Evolutionary conservation across 1,140 invertebrate species (phyloP).

Genomic region (Scaptodrosophila lebanonensis): DNA sequence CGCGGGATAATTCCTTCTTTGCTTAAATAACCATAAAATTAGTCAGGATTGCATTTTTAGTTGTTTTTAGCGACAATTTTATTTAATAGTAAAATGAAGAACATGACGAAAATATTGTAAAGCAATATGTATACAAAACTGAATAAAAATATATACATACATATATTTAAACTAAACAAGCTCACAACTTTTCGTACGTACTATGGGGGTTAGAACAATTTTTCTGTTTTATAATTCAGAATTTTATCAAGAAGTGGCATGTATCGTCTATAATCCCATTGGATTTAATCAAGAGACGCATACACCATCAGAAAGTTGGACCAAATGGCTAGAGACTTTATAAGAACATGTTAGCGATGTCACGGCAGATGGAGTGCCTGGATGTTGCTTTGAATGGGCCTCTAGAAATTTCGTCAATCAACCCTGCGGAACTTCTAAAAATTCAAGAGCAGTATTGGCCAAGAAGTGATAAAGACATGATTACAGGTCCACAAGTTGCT

Average conservation of each 20-base stretch:
- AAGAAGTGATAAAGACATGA: too few relatives aligned
- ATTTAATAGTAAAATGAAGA: slow-evolving; percentile 29
- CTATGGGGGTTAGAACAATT: too few relatives aligned
- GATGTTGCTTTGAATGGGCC: background rate
- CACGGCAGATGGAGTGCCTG: background rate
- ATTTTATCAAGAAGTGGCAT: too few relatives aligned
- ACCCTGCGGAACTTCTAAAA: too few relatives aligned
- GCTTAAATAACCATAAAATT: background rate
- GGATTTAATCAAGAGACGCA: slow-evolving; percentile 96
- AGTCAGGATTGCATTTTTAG: slow-evolving; percentile 49
- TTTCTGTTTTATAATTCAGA: too few relatives aligned
- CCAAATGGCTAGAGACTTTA: slow-evolving; percentile 94
- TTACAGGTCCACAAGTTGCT: too few relatives aligned
- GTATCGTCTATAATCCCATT: slow-evolving; percentile 98
- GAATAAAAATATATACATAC: slow-evolving; percentile 20
- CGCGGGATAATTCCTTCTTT: slow-evolving; percentile 1
- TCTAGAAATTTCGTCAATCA: too few relatives aligned
- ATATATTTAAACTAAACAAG: slow-evolving; percentile 16
- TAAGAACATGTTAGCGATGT: slow-evolving; percentile 88
- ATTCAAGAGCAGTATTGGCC: too few relatives aligned
- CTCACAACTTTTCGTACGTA: too few relatives aligned
- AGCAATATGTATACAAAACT: slow-evolving; percentile 21
- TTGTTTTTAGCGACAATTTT: slow-evolving; percentile 32
- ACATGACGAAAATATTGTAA: slow-evolving; percentile 21
- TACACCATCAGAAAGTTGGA: slow-evolving; percentile 94